Conservation (phyloP, 2,797 vertebrate species). For the Sebastes flavidus region DNA sequence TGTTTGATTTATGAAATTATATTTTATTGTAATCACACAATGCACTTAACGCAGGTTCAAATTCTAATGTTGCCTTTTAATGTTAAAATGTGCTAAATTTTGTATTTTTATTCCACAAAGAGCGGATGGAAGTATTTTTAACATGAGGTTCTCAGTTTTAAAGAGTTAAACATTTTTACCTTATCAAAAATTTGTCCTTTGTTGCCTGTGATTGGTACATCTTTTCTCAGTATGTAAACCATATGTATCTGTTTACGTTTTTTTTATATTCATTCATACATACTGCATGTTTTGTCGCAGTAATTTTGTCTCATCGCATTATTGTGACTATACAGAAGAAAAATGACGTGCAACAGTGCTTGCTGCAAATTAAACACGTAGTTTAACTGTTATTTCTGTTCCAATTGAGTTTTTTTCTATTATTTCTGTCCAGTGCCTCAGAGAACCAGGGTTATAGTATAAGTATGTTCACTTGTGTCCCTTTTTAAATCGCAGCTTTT, state of each 20-base stretch:
- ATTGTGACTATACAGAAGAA: conserved; percentile 49
- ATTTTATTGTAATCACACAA: conserved; percentile 63
- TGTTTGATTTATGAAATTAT: conserved; percentile 42
- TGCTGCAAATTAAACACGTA: conserved; percentile 77
- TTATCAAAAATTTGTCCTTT: conserved; percentile 35
- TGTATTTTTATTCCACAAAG: conserved; percentile 33
- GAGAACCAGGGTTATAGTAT: not conserved
- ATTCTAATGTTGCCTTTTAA: conserved; percentile 34
- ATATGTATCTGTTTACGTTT: conserved; percentile 75
- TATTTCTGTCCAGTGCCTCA: not conserved
- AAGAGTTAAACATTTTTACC: conserved; percentile 30
- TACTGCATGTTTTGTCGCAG: conserved; percentile 58
- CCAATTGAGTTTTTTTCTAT: not conserved
- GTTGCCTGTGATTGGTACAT: conserved; percentile 70
- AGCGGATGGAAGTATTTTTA: conserved; percentile 45
- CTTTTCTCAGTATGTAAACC: conserved; percentile 64
- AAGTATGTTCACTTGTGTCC: not conserved
- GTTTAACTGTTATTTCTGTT: conserved; percentile 41
- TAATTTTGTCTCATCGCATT: conserved; percentile 34
- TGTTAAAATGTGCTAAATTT: conserved; percentile 12
- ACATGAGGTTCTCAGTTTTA: conserved; percentile 31
- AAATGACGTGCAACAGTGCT: conserved; percentile 66
- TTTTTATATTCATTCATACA: conserved; percentile 65
- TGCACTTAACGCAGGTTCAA: conserved; percentile 73
- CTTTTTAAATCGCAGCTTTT: not conserved